phyloP scores from a whole-genome alignment of 2,888 invertebrate genomes.

The Gymnosoma rotundatum region DNA sequence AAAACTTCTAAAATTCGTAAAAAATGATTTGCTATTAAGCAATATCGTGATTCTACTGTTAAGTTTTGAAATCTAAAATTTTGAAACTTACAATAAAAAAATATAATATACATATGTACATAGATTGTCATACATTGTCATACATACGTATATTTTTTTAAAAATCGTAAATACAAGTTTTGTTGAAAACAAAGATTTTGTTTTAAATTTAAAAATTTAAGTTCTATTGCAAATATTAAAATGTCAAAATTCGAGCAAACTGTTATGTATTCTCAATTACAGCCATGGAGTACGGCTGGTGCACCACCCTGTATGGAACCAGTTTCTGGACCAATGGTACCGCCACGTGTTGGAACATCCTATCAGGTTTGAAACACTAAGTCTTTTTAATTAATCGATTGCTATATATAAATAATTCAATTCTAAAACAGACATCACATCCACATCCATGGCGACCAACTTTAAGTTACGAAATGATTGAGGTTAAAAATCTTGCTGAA shows the following conservation, averaged over 20 bases:
- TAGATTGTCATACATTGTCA: neutral
- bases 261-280: constrained; percentile 85
- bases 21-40: too few species aligned
- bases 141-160: neutral
- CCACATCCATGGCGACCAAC: constrained; percentile 92
- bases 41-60: too few species aligned
- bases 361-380: constrained; percentile 82
- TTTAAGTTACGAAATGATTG: constrained; percentile 89
- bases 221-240: constrained; percentile 56
- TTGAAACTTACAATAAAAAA: too few species aligned
- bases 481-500: constrained; percentile 87
- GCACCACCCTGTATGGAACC: constrained; percentile 86
- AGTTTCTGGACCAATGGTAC: constrained; percentile 85
- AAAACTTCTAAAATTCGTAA: too few species aligned
- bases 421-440: constrained; percentile 84
- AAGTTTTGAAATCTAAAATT: too few species aligned
- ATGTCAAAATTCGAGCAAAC: constrained; percentile 75
- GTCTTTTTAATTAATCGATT: neutral
- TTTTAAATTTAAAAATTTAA: constrained; percentile 38
- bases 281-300: constrained; percentile 88
- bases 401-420: neutral
- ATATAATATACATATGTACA: too few species aligned
- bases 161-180: constrained; percentile 12
- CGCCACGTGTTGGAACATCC: constrained; percentile 87
- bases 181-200: constrained; percentile 8